Percentiles rank a stretch among this genome's conserved stretches.
These are phyloP conservation scores for Passer domesticus DNA, from an alignment of 2,113 vertebrate species.

Conservation along the genomic window DNA sequence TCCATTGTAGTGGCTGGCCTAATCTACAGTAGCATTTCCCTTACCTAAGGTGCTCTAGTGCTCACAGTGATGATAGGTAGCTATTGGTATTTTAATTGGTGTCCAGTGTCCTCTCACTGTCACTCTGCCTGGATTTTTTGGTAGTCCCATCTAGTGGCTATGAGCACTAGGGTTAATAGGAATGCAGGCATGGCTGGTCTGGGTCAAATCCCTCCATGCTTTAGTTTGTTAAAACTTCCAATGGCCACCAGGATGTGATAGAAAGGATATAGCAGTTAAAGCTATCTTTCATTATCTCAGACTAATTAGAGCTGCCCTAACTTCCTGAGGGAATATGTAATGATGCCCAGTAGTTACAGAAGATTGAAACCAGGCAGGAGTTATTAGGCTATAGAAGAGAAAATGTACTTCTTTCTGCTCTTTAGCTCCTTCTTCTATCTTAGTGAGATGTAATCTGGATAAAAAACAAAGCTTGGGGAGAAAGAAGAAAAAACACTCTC, in stretches of 20 bases:
- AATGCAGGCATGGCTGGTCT: not conserved
- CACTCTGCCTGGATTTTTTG: not conserved
- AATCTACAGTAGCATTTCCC: not conserved
- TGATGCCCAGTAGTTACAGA: not conserved
- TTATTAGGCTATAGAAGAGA: not conserved
- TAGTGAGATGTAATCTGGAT: not conserved
- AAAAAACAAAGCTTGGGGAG: not conserved
- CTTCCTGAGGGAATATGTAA: conserved; percentile 11
- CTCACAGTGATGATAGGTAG: not conserved
- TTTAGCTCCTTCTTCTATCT: not conserved
- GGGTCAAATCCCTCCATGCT: not conserved
- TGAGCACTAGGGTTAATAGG: not conserved
- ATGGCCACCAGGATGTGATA: not conserved
- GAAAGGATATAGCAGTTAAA: not conserved
- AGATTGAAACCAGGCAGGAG: not conserved
- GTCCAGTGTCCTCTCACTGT: not conserved
- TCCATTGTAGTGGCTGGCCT: not conserved
- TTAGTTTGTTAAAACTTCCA: not conserved
- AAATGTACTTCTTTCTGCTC: not conserved
- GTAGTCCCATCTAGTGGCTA: not conserved
- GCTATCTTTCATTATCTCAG: not conserved
- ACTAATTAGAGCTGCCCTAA: conserved; percentile 23
- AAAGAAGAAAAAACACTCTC: not conserved
- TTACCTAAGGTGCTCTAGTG: not conserved
- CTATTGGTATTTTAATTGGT: not conserved